Conservation (phyloP, 2,113 vertebrate species). For the Gracilinanus agilis region DNA sequence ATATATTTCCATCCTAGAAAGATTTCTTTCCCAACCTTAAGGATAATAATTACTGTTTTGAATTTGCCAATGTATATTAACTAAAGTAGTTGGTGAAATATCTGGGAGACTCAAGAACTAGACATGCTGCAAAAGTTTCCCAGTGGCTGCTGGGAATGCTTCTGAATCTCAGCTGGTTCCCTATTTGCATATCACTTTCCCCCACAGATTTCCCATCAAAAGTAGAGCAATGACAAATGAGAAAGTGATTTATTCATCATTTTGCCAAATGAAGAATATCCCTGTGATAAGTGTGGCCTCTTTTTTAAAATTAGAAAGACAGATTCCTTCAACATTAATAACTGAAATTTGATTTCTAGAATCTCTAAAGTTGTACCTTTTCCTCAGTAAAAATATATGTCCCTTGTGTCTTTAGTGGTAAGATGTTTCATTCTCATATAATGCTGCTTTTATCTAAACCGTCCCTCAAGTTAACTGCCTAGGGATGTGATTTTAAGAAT, state of each 20-base stretch:
- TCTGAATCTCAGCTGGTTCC: background rate
- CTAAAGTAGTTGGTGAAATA: background rate
- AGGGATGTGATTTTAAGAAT: background rate
- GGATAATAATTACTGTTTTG: background rate
- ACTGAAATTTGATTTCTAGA: background rate
- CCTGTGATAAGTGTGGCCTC: background rate
- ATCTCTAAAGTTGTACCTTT: background rate
- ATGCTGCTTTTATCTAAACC: background rate
- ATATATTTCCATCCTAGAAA: background rate
- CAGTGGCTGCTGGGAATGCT: background rate
- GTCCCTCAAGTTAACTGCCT: background rate
- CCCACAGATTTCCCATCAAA: background rate
- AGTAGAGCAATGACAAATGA: background rate
- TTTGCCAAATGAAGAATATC: background rate
- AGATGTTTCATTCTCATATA: background rate
- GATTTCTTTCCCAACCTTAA: background rate
- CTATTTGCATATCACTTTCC: background rate
- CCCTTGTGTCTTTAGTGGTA: background rate
- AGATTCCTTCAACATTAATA: slow-evolving; percentile 1
- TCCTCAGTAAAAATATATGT: background rate
- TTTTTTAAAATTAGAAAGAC: background rate
- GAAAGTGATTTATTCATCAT: background rate
- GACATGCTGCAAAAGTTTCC: background rate
- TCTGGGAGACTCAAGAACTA: background rate
- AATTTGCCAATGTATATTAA: background rate